Evolutionary conservation across 2,888 invertebrate genomes (phyloP).

Genomic region (Euproctis similis): DNA sequence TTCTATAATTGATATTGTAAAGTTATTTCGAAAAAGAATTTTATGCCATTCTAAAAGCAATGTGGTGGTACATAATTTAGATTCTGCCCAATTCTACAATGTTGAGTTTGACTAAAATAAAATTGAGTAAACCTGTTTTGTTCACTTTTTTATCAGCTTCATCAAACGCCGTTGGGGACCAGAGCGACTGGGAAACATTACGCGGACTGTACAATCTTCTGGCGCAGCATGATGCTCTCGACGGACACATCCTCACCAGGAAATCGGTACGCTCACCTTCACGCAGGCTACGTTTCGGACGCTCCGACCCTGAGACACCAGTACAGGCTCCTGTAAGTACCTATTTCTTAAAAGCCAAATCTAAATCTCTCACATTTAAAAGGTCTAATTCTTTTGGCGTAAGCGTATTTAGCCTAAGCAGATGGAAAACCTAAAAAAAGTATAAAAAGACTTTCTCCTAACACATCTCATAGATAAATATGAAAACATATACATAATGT

Average conservation of each 20-base stretch:
- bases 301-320: constrained; percentile 80
- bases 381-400: too few relatives aligned
- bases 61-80: too few relatives aligned
- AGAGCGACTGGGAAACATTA: constrained; percentile 57
- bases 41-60: too few relatives aligned
- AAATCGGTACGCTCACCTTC: constrained; percentile 87
- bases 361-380: too few relatives aligned
- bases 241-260: constrained; percentile 82
- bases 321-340: constrained; percentile 62
- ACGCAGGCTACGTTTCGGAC: constrained; percentile 84
- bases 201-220: constrained; percentile 78
- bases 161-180: constrained; percentile 36
- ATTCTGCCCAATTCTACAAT: background rate
- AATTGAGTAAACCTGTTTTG: background rate
- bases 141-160: constrained; percentile 30
- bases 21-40: too few relatives aligned
- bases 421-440: too few relatives aligned
- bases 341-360: too few relatives aligned
- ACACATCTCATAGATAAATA: too few relatives aligned
- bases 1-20: too few relatives aligned
- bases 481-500: too few relatives aligned
- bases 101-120: background rate
- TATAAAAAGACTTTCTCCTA: too few relatives aligned
- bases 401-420: too few relatives aligned
- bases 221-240: constrained; percentile 79